These are phyloP conservation scores for Drosophila tani DNA, from an alignment of 1,140 invertebrate species.

Conservation along the genomic window DNA sequence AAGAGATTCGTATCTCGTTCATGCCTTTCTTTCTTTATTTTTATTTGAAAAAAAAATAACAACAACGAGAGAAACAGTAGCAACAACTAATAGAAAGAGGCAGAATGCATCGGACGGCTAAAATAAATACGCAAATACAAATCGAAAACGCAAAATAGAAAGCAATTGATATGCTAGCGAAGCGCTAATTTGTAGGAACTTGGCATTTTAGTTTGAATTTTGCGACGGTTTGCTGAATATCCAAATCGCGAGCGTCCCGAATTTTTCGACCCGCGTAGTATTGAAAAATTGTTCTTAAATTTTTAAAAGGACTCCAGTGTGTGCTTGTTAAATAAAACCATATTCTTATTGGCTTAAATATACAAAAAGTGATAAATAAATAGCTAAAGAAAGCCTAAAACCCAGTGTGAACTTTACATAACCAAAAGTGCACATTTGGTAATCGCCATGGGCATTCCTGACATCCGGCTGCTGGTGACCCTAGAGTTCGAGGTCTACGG, in stretches of 20 bases:
- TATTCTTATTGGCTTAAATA: neutral
- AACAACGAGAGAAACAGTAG: constrained; percentile 14
- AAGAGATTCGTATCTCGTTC: constrained; percentile 7
- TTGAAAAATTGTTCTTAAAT: constrained; percentile 7
- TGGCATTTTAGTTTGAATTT: constrained; percentile 77
- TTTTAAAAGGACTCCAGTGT: constrained; percentile 2
- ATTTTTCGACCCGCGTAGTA: neutral
- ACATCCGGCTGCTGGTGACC: constrained; percentile 88
- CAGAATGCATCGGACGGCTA: constrained; percentile 49
- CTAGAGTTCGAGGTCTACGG: constrained; percentile 96
- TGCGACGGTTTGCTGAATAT: constrained; percentile 75
- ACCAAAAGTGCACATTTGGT: constrained; percentile 17
- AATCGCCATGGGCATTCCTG: constrained; percentile 86
- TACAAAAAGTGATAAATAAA: neutral
- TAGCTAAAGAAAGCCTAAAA: constrained; percentile 30
- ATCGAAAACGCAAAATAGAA: constrained; percentile 82
- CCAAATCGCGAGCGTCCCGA: constrained; percentile 34
- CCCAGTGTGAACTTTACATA: constrained; percentile 31
- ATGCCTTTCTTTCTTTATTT: constrained; percentile 37
- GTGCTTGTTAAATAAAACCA: neutral
- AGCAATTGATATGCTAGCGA: constrained; percentile 76
- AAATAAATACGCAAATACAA: constrained; percentile 78
- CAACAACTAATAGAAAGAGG: constrained; percentile 45
- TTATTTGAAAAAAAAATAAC: constrained; percentile 38
- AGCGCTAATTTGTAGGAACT: constrained; percentile 60